These are phyloP conservation scores for Pedionomus torquatus DNA, from an alignment of 2,113 vertebrate species.

Conservation along the genomic window DNA sequence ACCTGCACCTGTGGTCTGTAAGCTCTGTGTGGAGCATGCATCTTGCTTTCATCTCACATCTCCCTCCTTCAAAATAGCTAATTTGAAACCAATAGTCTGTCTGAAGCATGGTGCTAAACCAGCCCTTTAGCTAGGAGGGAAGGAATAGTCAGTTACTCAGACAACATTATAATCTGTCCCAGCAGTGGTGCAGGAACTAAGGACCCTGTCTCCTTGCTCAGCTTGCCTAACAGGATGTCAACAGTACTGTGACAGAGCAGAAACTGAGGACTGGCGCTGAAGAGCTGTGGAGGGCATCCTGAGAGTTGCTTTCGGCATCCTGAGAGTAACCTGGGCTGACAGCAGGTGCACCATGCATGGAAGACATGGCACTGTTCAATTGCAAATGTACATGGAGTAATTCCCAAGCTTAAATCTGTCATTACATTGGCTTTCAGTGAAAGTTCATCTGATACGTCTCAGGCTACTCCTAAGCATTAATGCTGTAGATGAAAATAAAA, in stretches of 20 bases:
- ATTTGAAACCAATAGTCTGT: neutral
- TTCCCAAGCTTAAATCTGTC: neutral
- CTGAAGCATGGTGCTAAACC: neutral
- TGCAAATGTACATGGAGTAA: neutral
- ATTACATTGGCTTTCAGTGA: neutral
- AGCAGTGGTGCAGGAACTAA: neutral
- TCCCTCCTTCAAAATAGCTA: neutral
- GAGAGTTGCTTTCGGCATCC: too few relatives aligned
- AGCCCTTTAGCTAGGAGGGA: neutral
- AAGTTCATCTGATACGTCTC: neutral
- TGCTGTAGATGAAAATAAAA: neutral
- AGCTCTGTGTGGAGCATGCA: rapidly evolving
- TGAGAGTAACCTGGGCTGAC: neutral
- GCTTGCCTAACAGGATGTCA: neutral
- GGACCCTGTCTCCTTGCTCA: neutral
- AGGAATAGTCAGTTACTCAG: neutral
- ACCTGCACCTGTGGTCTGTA: neutral
- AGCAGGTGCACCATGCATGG: neutral
- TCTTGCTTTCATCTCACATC: neutral
- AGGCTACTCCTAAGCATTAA: neutral
- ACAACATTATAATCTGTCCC: neutral
- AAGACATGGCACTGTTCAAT: neutral
- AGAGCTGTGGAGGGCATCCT: neutral
- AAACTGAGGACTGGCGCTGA: neutral
- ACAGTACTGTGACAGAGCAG: neutral